These are phyloP conservation scores for Hoplostethus atlanticus DNA, from an alignment of 2,797 vertebrate species.

Conservation along the genomic window DNA sequence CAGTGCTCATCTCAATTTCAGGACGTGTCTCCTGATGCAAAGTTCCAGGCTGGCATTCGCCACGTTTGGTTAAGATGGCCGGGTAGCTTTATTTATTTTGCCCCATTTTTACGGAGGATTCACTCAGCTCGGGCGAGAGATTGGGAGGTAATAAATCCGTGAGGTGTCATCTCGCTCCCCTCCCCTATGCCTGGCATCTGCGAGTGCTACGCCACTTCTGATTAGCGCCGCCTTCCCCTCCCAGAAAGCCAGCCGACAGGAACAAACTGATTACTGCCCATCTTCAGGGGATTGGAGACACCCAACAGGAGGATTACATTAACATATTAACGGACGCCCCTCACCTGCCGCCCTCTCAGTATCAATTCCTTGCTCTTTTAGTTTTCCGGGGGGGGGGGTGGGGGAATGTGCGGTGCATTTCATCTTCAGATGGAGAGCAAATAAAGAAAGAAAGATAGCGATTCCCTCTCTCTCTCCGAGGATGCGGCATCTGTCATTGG, in stretches of 20 bases:
- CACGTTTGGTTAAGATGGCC: slow-evolving; percentile 55
- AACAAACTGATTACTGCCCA: slow-evolving; percentile 88
- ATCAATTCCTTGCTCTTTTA: slow-evolving; percentile 59
- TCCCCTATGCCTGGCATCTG: slow-evolving; percentile 73
- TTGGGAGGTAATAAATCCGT: slow-evolving; percentile 83
- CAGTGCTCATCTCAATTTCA: slow-evolving; percentile 25
- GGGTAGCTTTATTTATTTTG: slow-evolving; percentile 75
- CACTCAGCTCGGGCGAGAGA: slow-evolving; percentile 54
- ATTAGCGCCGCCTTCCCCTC: slow-evolving; percentile 83
- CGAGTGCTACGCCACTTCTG: slow-evolving; percentile 81
- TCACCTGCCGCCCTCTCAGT: slow-evolving; percentile 76
- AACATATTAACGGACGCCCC: slow-evolving; percentile 82
- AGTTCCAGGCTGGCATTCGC: slow-evolving; percentile 45
- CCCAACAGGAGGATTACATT: slow-evolving; percentile 86
- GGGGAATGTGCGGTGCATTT: slow-evolving; percentile 66
- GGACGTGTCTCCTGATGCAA: slow-evolving; percentile 34
- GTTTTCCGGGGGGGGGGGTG: slow-evolving; percentile 47
- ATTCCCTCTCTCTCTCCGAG: slow-evolving; percentile 76
- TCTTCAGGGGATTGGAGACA: slow-evolving; percentile 84
- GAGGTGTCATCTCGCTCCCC: slow-evolving; percentile 81
- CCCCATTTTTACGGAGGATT: slow-evolving; percentile 61
- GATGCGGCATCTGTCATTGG: slow-evolving; percentile 82
- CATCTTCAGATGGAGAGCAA: slow-evolving; percentile 74
- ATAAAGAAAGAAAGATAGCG: slow-evolving; percentile 80
- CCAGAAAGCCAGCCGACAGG: slow-evolving; percentile 84